phyloP scores from a whole-genome alignment of 92 coral and sea anemone genomes.

The Isaurus tuberculatus region DNA sequence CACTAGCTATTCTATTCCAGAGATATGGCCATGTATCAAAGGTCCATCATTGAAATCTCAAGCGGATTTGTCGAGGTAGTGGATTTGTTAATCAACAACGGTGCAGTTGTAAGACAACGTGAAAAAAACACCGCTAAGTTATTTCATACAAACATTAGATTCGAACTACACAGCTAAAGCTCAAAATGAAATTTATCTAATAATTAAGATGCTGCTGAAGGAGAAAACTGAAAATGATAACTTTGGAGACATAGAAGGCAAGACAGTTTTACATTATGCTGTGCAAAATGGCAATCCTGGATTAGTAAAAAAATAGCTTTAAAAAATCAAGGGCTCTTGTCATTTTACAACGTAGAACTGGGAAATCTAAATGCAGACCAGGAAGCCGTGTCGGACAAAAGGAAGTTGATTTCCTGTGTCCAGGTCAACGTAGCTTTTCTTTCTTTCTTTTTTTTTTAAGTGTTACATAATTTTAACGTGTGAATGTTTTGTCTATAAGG shows the following conservation, averaged over 20 bases:
- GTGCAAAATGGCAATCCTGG: background rate
- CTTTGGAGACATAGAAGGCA: background rate
- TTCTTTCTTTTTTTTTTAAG: too few relatives aligned
- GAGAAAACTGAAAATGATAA: background rate
- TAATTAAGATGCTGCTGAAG: background rate
- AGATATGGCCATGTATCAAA: too few relatives aligned
- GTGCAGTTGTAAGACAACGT: background rate
- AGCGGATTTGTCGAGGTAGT: background rate
- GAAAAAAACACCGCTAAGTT: background rate
- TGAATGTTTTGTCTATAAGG: too few relatives aligned
- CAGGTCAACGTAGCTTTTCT: constrained; percentile 34
- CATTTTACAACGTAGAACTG: constrained; percentile 9
- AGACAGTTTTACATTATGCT: constrained; percentile 4
- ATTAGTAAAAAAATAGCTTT: background rate
- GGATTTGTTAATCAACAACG: background rate
- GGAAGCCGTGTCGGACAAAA: constrained; percentile 18
- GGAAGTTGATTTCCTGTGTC: constrained; percentile 45
- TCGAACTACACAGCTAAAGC: background rate
- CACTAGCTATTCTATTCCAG: too few relatives aligned
- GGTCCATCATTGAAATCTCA: too few relatives aligned
- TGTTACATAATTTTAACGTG: too few relatives aligned
- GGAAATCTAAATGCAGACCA: constrained; percentile 40
- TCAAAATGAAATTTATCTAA: background rate
- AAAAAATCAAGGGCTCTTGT: constrained; percentile 44
- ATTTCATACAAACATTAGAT: background rate